A percentile compares a stretch with the other conserved stretches of the same genome.
phyloP scores from a whole-genome alignment of 2,888 invertebrate species.

The Chamaedrilus cognettii region DNA sequence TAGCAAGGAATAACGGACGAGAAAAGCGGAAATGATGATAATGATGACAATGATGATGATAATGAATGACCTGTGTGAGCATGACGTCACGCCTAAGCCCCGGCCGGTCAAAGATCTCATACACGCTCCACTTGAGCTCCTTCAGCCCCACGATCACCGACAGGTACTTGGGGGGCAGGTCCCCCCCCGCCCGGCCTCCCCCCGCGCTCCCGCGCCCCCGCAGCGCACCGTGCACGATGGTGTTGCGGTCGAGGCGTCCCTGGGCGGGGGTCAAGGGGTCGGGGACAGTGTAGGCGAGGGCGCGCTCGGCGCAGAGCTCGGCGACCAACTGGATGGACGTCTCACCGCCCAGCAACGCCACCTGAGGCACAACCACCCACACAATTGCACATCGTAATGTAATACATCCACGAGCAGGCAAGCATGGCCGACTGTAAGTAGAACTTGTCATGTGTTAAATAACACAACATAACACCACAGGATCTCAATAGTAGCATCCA shows the following conservation, averaged over 20 bases:
- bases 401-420: too few species aligned
- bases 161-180: constrained; percentile 17
- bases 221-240: constrained; percentile 26
- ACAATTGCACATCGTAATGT: too few species aligned
- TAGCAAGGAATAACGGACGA: too few species aligned
- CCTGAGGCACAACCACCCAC: too few species aligned
- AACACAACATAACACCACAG: too few species aligned
- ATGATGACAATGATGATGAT: too few species aligned
- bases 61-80: constrained; percentile 12
- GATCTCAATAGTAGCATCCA: too few species aligned
- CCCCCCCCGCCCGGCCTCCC: neutral
- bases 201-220: constrained; percentile 8
- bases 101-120: constrained; percentile 34
- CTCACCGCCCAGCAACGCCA: constrained; percentile 15
- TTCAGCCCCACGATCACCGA: constrained; percentile 33
- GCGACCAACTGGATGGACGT: constrained; percentile 7
- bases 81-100: constrained; percentile 34
- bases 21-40: too few species aligned
- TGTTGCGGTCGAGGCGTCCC: constrained; percentile 20
- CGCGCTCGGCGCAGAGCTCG: constrained; percentile 15
- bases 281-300: neutral
- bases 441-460: too few species aligned
- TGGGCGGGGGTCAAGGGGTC: constrained; percentile 2
- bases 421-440: too few species aligned
- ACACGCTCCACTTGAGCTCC: constrained; percentile 38